Evolutionary conservation across 2,113 vertebrate genomes (phyloP).

Genomic region (Vidua chalybeata): DNA sequence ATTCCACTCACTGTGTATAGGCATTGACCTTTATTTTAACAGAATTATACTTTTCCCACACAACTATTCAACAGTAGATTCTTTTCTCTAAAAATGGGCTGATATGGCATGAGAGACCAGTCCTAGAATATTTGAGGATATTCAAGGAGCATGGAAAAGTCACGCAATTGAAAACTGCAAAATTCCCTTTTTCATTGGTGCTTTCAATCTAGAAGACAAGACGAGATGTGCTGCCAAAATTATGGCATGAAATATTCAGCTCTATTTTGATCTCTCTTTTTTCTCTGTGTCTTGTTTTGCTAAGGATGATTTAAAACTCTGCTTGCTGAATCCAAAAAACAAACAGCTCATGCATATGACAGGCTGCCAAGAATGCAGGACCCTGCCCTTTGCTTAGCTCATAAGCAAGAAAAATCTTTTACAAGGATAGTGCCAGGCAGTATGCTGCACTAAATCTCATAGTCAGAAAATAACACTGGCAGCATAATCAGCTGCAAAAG

Average conservation of each 20-base stretch:
- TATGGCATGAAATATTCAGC: conserved; percentile 47
- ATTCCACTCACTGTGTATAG: background rate
- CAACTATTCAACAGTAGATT: background rate
- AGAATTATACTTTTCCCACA: background rate
- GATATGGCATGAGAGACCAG: background rate
- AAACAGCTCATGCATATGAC: conserved; percentile 57
- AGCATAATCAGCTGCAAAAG: conserved; percentile 26
- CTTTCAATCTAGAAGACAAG: conserved; percentile 17
- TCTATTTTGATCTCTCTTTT: conserved; percentile 56
- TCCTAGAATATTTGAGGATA: conserved; percentile 1
- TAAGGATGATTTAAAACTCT: conserved; percentile 60
- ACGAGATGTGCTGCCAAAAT: conserved; percentile 37
- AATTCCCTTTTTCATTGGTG: background rate
- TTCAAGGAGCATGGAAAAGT: conserved; percentile 6
- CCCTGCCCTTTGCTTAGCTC: conserved; percentile 52
- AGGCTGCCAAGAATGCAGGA: conserved; percentile 52
- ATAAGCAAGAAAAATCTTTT: conserved; percentile 41
- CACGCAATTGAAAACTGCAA: background rate
- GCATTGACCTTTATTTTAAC: background rate
- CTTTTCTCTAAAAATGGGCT: background rate
- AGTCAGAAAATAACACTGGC: conserved; percentile 16
- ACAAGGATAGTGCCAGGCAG: conserved; percentile 7
- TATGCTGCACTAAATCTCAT: conserved; percentile 30
- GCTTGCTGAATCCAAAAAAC: conserved; percentile 50
- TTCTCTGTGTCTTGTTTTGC: conserved; percentile 46